Evolutionary conservation across 2,888 invertebrate genomes (phyloP), one percentile per base, ranked within the genome.

Genomic region (Torymus auratus): DNA sequence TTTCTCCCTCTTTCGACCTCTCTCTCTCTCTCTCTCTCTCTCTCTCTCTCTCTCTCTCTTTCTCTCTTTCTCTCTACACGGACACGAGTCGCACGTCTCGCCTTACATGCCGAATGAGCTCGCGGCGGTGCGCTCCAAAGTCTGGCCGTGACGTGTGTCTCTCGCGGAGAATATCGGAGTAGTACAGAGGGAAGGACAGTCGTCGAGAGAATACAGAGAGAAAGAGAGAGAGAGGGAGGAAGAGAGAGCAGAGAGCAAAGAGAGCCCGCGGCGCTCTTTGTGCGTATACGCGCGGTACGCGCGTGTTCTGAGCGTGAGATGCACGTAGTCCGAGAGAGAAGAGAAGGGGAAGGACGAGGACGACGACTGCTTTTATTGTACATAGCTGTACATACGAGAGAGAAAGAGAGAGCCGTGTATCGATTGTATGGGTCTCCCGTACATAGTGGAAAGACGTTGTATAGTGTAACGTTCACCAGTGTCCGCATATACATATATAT

Each of bases 361-460:
- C 41, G 7, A 7, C 41, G 41, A 71, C 65, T 17, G 76, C 76
- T 81, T 72, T 77, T 69, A 50, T 82, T 89, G 89, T 90, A 89
- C 83, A 90, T 89, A 89, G 67, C 82, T 89, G 89, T 90, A 89
- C 80, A 89, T 89, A 89, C 81, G 41, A 83, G 84, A 85, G 68
- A 3, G 55, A 73, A n/a, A 15, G 52, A 58, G 52, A 50, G 65
- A 10, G 52, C 20, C 69, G 28, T 53, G 71, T 78, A 71, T 84
- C 80, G 83, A 88, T 86, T 87, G 86, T 87, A 87, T 83, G 53
- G 58, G 41, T 58, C 71, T 84, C 86, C 87, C 87, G 87, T 41
- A 53, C 52, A 52, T 50, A 55, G 14, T 62, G 20, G 68, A 62
- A 61, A 28, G 28, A 52, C 17, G 64, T 62, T 88, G 86, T 87